phyloP scores from a whole-genome alignment of 1,140 invertebrate species.

The Zaprionus camerounensis region DNA sequence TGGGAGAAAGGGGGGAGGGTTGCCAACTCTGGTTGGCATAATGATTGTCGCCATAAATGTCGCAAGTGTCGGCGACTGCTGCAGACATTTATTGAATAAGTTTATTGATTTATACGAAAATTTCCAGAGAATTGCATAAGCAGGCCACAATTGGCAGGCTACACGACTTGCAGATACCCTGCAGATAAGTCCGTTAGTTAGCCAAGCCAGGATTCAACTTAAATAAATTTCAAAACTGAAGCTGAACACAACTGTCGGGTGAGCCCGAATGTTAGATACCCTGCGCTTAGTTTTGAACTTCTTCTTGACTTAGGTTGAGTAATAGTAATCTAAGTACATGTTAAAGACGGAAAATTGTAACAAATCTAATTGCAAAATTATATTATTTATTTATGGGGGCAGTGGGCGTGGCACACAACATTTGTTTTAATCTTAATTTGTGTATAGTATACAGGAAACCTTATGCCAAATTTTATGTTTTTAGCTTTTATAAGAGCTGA shows the following conservation, averaged over 20 bases:
- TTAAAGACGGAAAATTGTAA: too few relatives aligned
- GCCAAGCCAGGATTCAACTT: too few relatives aligned
- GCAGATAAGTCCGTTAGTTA: background rate
- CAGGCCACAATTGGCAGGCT: background rate
- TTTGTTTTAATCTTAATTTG: too few relatives aligned
- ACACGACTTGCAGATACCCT: conserved; percentile 7
- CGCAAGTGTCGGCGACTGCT: conserved; percentile 54
- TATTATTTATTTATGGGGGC: too few relatives aligned
- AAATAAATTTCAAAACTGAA: too few relatives aligned
- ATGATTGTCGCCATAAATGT: conserved; percentile 80
- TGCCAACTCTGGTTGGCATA: conserved; percentile 38
- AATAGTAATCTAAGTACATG: too few relatives aligned
- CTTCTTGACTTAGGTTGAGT: background rate
- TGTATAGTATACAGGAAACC: too few relatives aligned
- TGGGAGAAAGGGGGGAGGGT: too few relatives aligned
- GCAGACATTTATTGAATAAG: conserved; percentile 71
- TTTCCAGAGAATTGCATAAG: conserved; percentile 43
- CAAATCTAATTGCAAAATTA: too few relatives aligned
- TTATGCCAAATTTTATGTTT: background rate
- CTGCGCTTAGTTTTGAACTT: background rate
- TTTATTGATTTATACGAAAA: conserved; percentile 73
- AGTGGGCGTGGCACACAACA: too few relatives aligned
- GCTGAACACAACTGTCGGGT: too few relatives aligned
- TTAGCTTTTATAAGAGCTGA: background rate
- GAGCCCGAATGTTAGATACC: too few relatives aligned